A percentile compares a stretch with the other conserved stretches of the same genome.
Conservation (phyloP, 2,888 invertebrate genomes). For the Petrophora chlorosata region DNA sequence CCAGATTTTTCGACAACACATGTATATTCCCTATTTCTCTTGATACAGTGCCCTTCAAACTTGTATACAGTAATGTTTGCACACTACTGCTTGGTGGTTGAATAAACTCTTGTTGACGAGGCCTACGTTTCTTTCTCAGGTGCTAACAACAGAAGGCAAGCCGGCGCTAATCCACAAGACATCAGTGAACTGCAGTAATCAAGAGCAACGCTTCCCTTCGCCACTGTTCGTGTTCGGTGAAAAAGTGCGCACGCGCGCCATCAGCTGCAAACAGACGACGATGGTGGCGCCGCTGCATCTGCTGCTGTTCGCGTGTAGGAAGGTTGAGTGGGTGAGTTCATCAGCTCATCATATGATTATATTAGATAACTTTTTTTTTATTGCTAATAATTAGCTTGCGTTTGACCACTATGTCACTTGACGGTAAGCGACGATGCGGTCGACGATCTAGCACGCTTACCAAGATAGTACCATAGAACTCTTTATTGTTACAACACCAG, state of each 20-base stretch:
- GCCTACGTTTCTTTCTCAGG: constrained; percentile 64
- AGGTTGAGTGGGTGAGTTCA: constrained; percentile 89
- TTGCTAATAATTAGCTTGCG: neutral
- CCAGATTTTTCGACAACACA: too few relatives aligned
- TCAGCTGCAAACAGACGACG: constrained; percentile 96
- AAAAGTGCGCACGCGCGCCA: constrained; percentile 97
- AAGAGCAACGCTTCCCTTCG: constrained; percentile 93
- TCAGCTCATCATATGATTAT: too few relatives aligned
- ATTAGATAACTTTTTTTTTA: neutral
- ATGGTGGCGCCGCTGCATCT: constrained; percentile 98
- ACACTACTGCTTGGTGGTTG: too few relatives aligned
- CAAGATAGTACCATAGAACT: too few relatives aligned
- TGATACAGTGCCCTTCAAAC: too few relatives aligned
- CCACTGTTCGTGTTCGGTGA: constrained; percentile 99
- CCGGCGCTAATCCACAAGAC: constrained; percentile 98
- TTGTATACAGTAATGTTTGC: too few relatives aligned
- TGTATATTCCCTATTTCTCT: too few relatives aligned
- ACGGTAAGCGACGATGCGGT: too few relatives aligned
- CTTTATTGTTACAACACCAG: too few relatives aligned
- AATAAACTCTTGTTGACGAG: neutral
- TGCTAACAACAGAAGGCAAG: constrained; percentile 97
- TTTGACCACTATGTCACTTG: constrained; percentile 7
- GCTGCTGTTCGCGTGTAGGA: constrained; percentile 95
- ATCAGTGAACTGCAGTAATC: constrained; percentile 96
- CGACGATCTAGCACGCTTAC: too few relatives aligned